Evolutionary conservation across 2,888 invertebrate species (phyloP).

Genomic region (Stegophylla sp.): DNA sequence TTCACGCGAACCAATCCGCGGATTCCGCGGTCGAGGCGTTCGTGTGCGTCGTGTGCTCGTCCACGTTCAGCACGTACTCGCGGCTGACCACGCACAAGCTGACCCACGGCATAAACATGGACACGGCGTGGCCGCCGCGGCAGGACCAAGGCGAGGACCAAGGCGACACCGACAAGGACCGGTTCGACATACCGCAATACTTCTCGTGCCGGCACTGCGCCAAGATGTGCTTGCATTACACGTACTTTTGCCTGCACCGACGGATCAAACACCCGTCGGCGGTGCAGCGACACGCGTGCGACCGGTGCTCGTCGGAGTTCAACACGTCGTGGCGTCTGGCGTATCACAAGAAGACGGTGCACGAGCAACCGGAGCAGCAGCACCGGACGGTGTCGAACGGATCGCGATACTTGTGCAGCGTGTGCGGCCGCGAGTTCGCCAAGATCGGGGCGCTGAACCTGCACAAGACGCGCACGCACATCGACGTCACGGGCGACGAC

Average conservation of each 20-base stretch:
- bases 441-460: conserved; percentile 47
- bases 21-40: conserved; percentile 65
- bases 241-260: conserved; percentile 61
- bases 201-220: conserved; percentile 61
- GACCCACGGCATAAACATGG: conserved; percentile 61
- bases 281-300: conserved; percentile 25
- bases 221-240: conserved; percentile 61
- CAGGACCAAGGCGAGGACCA: conserved; percentile 20
- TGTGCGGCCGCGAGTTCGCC: conserved; percentile 33
- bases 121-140: conserved; percentile 53
- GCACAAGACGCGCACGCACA: conserved; percentile 51
- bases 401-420: conserved; percentile 24
- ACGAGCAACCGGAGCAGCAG: background rate
- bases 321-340: conserved; percentile 45
- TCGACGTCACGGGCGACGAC: conserved; percentile 45
- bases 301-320: conserved; percentile 26
- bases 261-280: conserved; percentile 59
- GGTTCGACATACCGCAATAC: conserved; percentile 61
- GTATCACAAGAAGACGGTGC: conserved; percentile 41
- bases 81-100: conserved; percentile 61
- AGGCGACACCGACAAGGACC: background rate
- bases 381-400: background rate
- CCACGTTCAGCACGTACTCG: conserved; percentile 69
- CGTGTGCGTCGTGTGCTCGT: conserved; percentile 69
- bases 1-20: conserved; percentile 61